Conservation (phyloP, 1,140 invertebrate species). For the Camponotus vicinus region DNA sequence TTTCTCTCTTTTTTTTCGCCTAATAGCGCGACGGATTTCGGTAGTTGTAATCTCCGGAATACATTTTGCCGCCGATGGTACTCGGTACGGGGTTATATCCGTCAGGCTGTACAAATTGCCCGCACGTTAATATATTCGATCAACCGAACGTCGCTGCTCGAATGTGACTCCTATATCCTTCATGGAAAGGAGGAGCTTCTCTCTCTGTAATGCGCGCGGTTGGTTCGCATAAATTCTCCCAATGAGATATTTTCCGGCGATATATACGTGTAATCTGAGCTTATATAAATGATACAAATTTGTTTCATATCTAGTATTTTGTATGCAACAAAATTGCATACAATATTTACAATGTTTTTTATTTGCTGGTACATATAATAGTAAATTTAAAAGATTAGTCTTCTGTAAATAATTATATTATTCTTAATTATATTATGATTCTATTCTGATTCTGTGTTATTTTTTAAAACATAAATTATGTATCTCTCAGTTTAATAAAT, state of each 20-base stretch:
- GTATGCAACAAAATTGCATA: neutral
- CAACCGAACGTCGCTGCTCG: slow-evolving; percentile 60
- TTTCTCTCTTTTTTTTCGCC: slow-evolving; percentile 27
- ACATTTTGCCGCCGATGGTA: slow-evolving; percentile 56
- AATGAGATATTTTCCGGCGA: slow-evolving; percentile 53
- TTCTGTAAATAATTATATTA: too few species aligned
- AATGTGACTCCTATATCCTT: slow-evolving; percentile 60
- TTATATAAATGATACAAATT: slow-evolving; percentile 36
- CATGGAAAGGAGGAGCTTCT: slow-evolving; percentile 32
- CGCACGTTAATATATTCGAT: slow-evolving; percentile 64
- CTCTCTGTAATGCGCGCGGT: slow-evolving; percentile 40
- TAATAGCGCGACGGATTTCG: slow-evolving; percentile 60
- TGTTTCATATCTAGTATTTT: neutral
- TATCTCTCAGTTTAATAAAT: neutral
- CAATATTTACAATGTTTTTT: neutral
- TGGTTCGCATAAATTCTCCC: slow-evolving; percentile 56
- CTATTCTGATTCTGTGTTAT: neutral
- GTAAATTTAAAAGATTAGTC: too few species aligned
- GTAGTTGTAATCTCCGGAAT: slow-evolving; percentile 53
- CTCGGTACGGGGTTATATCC: slow-evolving; percentile 54
- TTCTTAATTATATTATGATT: too few species aligned
- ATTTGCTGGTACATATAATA: neutral
- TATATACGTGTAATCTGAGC: slow-evolving; percentile 49
- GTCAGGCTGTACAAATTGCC: slow-evolving; percentile 61
- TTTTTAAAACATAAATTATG: slow-evolving; percentile 8